phyloP scores from a whole-genome alignment of 2,797 vertebrate genomes.

The Pyrocephalus nanus region DNA sequence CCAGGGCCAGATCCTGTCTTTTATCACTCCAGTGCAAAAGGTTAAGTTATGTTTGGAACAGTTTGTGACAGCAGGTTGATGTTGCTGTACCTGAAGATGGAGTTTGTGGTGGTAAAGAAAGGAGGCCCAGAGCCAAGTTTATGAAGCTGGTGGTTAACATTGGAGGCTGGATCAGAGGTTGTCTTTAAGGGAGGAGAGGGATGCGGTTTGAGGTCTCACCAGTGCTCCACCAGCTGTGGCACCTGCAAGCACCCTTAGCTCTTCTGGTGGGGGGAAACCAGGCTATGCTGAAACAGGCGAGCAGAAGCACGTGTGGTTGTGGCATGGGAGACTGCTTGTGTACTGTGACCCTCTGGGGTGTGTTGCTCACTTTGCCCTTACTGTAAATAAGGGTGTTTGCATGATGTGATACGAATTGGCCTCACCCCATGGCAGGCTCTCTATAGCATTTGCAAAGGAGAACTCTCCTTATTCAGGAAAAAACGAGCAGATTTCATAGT shows the following conservation, averaged over 20 bases:
- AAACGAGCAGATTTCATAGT: neutral
- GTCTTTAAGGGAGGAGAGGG: neutral
- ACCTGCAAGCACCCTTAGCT: neutral
- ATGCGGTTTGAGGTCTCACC: neutral
- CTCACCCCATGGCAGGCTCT: neutral
- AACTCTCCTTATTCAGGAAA: neutral
- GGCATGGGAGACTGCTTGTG: neutral
- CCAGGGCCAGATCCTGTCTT: neutral
- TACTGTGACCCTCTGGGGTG: neutral
- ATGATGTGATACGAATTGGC: neutral
- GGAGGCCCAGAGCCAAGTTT: neutral
- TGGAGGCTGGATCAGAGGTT: neutral
- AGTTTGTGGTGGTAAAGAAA: neutral
- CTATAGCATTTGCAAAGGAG: neutral
- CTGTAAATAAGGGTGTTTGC: neutral
- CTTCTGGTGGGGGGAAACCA: neutral
- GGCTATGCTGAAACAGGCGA: neutral
- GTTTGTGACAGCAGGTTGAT: neutral
- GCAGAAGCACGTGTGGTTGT: neutral
- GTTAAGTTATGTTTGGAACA: neutral
- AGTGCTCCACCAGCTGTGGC: fast-evolving
- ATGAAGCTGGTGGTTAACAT: neutral
- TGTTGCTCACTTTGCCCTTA: neutral
- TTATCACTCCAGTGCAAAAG: neutral
- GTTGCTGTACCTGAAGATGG: neutral